Evolutionary conservation across 2,797 vertebrate genomes (phyloP).

Genomic region (Cirrhinus molitorella): DNA sequence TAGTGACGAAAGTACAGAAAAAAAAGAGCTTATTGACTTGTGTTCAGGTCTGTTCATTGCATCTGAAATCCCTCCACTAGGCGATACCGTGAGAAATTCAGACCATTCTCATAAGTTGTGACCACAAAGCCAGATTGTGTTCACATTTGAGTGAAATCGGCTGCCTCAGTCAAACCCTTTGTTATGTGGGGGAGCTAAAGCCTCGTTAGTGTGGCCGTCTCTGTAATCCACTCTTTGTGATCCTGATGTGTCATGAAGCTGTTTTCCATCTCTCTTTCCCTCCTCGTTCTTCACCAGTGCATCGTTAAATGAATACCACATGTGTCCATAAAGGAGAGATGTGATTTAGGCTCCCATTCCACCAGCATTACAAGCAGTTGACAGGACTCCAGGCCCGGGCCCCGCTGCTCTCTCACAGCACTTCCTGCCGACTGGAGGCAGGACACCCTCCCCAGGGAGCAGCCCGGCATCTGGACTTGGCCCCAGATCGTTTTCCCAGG

Average conservation of each 20-base stretch:
- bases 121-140: conserved; percentile 53
- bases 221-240: conserved; percentile 76
- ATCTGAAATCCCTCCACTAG: conserved; percentile 59
- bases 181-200: conserved; percentile 61
- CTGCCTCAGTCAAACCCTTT: conserved; percentile 55
- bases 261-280: conserved; percentile 73
- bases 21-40: conserved; percentile 22
- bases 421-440: conserved; percentile 81
- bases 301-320: conserved; percentile 81
- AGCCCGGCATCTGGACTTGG: conserved; percentile 90
- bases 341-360: conserved; percentile 75
- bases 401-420: conserved; percentile 75
- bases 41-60: conserved; percentile 54
- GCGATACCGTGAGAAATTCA: conserved; percentile 63
- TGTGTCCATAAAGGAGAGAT: conserved; percentile 74
- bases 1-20: conserved; percentile 25
- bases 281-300: conserved; percentile 75
- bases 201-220: conserved; percentile 67
- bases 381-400: conserved; percentile 74
- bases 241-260: conserved; percentile 80
- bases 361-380: conserved; percentile 72
- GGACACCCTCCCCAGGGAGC: conserved; percentile 83
- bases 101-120: conserved; percentile 60
- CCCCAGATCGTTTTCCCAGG: conserved; percentile 90
- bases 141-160: conserved; percentile 46